Base-by-base conservation (phyloP, 1,140 invertebrate species). In the Scaptomyza graminum region DNA sequence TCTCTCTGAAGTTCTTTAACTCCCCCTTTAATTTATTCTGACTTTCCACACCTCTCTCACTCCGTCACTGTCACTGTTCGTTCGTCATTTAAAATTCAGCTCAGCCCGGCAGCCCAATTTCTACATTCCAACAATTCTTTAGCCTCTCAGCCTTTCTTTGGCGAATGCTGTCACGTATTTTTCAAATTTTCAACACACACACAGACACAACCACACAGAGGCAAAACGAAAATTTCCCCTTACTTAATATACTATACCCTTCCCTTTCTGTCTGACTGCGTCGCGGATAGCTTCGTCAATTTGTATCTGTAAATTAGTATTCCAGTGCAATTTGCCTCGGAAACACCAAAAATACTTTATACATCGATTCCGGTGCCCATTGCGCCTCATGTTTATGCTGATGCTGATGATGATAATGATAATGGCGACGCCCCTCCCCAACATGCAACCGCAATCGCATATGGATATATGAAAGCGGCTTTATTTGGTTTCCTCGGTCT, bases 301-400 rank as follows among this genome's bases (percentile, higher is more conserved):
- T 88, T 88, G 83, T 89, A 88, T 88, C 68, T 88, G 76, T 79
- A 89, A 88, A 88, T 88, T 88, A 89, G 79, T 88, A 88, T 83
- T 83, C 83, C 76, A 68, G 52, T 88, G 84, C 84, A 88, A 88
- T 89, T 88, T 87, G 83, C 79, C 57, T 74, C 68, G 79, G 52
- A 83, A 88, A 77, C 69, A 74, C 68, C 70, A 59, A 55, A 63
- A 74, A 74, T 69, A 59, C 65, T 68, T 74, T 63, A 69, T 72
- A 75, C 68, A 75, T 75, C 68, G 73, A 71, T 74, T 74, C 66
- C 59, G 66, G n/a, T 74, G 61, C 31, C 46, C 61, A 47, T 52
- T 52, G 54, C 31, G n/a, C 34, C 34, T 37, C 12, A 43, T 50
- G n/a, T 28, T 50, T 12, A 50, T 57, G 31, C 34, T 56, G 31